Base-by-base conservation (phyloP, 2,113 vertebrate genomes). In the Hemicordylus capensis region DNA sequence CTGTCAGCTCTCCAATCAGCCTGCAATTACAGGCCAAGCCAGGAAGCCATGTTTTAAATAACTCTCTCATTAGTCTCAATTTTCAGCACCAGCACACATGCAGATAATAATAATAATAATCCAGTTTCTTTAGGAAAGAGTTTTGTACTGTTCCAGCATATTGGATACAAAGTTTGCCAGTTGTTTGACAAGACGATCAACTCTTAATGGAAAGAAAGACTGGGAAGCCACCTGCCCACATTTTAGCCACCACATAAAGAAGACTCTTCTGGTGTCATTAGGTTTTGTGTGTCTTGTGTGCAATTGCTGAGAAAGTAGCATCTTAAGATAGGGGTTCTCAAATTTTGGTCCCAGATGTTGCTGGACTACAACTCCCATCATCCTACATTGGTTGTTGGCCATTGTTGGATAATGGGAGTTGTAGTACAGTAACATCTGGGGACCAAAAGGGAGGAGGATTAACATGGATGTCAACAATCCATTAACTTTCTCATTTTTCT, bases 61-160 rank as follows among this genome's bases (percentile, higher is more conserved):
- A 92, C 86, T 80, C 73, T 76, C 34, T 82, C 86, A 56, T 92
- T 92, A 91, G 87, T 89, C 87, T 88, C 87, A 84, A 86, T 63
- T 20, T 85, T 89, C 90, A 92, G 86, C 87, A 90, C 42, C 84
- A 91, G 80, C 69, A 81, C 39, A 9, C 82, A 61, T 9, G 84
- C 28, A 48, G 48, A 46, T 46, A 34, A 48, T 22, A 5, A 66
- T 34, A 89, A 67, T 64, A 51, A 67, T 59, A 80, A 42, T 93
- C 89, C 81, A 17, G 0, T 82, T 89, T 72, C 87, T 87, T 84
- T 81, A 83, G 22, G 12, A 77, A 90, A 89, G 91, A 80, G 89
- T 93, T 91, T 76, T 80, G 74, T 85, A 37, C 81, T 37, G 54
- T 15, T 0, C 31, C 20, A 0, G 69, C 59, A 28, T 20, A 3